Conservation (phyloP, 2,113 vertebrate genomes). For the Strigops habroptila region DNA sequence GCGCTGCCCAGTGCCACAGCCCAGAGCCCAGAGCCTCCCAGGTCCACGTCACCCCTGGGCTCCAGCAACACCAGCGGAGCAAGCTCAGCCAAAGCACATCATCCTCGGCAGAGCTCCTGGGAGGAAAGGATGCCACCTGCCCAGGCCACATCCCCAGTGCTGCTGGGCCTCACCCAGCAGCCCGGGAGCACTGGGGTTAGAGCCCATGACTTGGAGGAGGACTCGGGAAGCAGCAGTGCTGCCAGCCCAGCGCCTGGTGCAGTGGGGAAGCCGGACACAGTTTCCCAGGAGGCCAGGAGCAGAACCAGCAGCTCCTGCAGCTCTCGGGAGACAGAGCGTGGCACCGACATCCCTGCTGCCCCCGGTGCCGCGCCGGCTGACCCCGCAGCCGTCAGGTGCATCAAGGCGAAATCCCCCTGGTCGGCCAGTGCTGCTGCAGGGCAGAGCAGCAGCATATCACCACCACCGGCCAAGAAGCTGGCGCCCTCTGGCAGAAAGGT, state of each 20-base stretch:
- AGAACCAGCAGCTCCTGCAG: slow-evolving; percentile 9
- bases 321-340: slow-evolving; percentile 63
- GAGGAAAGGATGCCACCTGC: slow-evolving; percentile 64
- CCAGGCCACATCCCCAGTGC: slow-evolving; percentile 69
- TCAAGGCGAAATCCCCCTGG: slow-evolving; percentile 52
- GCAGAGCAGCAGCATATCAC: slow-evolving; percentile 75
- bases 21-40: slow-evolving; percentile 39
- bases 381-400: not conserved
- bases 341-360: not conserved
- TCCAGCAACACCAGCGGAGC: not conserved
- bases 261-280: slow-evolving; percentile 53
- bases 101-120: not conserved
- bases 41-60: not conserved
- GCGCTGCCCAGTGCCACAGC: slow-evolving; percentile 68
- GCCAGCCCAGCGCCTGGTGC: not conserved
- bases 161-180: slow-evolving; percentile 66
- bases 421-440: slow-evolving; percentile 62
- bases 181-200: not conserved
- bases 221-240: not conserved
- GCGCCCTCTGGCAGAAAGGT: slow-evolving; percentile 90
- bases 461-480: slow-evolving; percentile 86
- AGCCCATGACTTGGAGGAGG: not conserved
- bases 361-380: slow-evolving; percentile 32
- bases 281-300: not conserved
- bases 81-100: not conserved